phyloP scores from a whole-genome alignment of 2,797 vertebrate species.

The Limnodromus scolopaceus region DNA sequence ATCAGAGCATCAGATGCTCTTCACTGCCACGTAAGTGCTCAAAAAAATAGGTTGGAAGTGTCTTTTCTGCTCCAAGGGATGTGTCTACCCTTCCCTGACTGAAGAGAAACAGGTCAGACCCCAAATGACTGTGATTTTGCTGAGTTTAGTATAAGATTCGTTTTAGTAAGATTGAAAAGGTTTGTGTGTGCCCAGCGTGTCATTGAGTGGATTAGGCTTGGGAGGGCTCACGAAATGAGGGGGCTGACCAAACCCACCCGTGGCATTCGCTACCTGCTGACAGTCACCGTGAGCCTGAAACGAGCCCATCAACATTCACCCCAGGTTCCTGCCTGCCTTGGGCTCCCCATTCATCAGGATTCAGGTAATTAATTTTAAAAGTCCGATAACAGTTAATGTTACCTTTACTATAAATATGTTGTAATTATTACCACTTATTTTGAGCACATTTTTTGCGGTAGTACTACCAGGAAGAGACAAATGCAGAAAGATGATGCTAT shows the following conservation, averaged over 20 bases:
- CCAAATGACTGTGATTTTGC: background rate
- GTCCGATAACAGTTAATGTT: background rate
- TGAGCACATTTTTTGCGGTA: background rate
- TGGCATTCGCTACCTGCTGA: background rate
- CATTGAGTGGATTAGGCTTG: background rate
- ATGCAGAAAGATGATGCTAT: background rate
- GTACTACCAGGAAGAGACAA: background rate
- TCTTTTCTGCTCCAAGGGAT: accelerated
- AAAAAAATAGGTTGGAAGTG: background rate
- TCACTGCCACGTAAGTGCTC: accelerated
- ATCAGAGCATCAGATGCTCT: background rate
- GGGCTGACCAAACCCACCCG: background rate
- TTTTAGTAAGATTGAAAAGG: background rate
- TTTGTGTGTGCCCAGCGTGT: accelerated
- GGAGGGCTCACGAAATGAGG: background rate
- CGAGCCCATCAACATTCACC: background rate
- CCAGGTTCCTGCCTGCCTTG: background rate
- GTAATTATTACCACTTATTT: conserved; percentile 1
- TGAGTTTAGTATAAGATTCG: background rate
- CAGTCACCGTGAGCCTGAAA: background rate
- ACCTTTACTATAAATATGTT: background rate
- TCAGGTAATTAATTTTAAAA: conserved; percentile 13
- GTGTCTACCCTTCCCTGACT: background rate
- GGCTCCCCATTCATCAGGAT: background rate
- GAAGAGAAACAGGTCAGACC: background rate